Evolutionary conservation across 2,888 invertebrate genomes (phyloP).

Genomic region (Cerastis leucographa): DNA sequence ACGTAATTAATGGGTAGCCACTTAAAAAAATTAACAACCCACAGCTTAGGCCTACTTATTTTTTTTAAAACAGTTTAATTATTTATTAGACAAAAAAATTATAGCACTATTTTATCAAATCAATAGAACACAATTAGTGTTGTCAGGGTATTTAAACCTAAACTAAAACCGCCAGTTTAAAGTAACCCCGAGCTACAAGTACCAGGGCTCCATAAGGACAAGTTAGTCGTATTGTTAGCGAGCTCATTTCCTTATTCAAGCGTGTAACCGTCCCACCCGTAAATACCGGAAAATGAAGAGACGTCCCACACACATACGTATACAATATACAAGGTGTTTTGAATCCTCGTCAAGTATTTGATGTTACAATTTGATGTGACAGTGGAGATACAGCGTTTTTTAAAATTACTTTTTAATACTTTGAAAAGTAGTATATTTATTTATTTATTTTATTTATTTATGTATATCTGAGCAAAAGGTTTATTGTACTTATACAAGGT

Average conservation of each 20-base stretch:
- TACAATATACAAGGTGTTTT: too few species aligned
- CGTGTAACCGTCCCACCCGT: conserved; percentile 58
- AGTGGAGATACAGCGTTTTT: neutral
- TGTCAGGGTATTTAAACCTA: neutral
- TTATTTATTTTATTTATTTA: too few species aligned
- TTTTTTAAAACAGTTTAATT: too few species aligned
- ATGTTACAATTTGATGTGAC: too few species aligned
- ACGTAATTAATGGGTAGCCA: too few species aligned
- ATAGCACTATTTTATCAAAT: neutral
- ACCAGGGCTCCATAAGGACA: conserved; percentile 36
- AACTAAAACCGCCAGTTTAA: neutral
- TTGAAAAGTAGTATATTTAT: neutral
- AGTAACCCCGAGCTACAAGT: conserved; percentile 14
- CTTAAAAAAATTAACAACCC: too few species aligned
- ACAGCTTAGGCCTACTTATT: too few species aligned
- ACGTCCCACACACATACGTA: conserved; percentile 13
- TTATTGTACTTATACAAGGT: too few species aligned
- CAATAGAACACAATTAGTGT: neutral
- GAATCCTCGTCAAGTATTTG: too few species aligned
- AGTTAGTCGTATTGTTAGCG: conserved; percentile 69
- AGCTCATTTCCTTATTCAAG: conserved; percentile 79
- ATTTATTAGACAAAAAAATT: too few species aligned
- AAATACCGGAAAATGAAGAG: conserved; percentile 69
- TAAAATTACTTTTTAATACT: neutral
- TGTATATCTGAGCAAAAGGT: too few species aligned